phyloP scores from a whole-genome alignment of 2,113 vertebrate genomes.

The Aphyosemion australe region DNA sequence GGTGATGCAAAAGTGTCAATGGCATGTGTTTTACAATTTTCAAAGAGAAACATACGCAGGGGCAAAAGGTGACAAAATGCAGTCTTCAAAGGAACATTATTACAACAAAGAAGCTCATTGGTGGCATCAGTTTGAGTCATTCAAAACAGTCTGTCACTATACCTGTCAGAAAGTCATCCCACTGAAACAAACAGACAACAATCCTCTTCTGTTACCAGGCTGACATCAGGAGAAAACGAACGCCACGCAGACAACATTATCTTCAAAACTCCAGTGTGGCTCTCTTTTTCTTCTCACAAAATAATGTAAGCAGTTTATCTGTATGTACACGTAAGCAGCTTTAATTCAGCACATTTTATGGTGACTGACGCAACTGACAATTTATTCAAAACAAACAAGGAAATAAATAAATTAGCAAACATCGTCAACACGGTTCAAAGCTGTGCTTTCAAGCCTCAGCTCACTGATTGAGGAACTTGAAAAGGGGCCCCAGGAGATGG shows the following conservation, averaged over 20 bases:
- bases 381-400: constrained; percentile 48
- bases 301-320: constrained; percentile 45
- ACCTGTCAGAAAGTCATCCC: constrained; percentile 50
- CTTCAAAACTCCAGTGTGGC: constrained; percentile 26
- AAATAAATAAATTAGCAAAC: constrained; percentile 44
- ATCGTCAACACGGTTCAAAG: constrained; percentile 49
- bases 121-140: constrained; percentile 34
- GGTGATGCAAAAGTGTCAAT: constrained; percentile 44
- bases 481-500: constrained; percentile 64
- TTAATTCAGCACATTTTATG: constrained; percentile 47
- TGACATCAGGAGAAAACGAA: constrained; percentile 32
- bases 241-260: constrained; percentile 19
- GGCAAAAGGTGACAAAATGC: constrained; percentile 26
- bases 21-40: constrained; percentile 44
- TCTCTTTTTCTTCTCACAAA: constrained; percentile 25
- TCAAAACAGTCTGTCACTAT: constrained; percentile 61
- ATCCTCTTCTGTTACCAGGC: constrained; percentile 30
- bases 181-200: constrained; percentile 48
- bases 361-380: constrained; percentile 22
- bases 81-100: constrained; percentile 35
- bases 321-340: constrained; percentile 28
- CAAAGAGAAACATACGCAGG: constrained; percentile 25
- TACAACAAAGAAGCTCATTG: constrained; percentile 61
- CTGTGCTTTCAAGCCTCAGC: constrained; percentile 50
- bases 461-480: constrained; percentile 61